These are phyloP conservation scores for Drosophila histrio DNA, from an alignment of 2,888 invertebrate genomes.

Conservation along the genomic window DNA sequence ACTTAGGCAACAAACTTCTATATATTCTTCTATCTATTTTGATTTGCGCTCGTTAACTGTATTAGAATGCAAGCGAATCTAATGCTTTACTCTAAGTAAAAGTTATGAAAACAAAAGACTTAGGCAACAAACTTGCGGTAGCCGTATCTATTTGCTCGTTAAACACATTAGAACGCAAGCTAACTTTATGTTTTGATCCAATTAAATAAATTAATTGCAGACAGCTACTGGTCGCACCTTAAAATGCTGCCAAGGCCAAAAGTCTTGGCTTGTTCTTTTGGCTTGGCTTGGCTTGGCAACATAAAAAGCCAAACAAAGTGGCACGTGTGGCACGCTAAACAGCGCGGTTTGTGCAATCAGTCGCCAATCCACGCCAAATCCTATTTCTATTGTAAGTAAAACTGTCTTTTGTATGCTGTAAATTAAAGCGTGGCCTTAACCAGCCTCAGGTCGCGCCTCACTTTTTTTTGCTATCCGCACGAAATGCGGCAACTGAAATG, in stretches of 20 bases:
- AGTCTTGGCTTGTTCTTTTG: conserved; percentile 31
- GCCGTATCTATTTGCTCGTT: too few species aligned
- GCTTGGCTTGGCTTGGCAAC: conserved; percentile 8
- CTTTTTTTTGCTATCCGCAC: conserved; percentile 68
- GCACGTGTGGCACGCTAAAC: conserved; percentile 62
- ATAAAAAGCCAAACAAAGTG: conserved; percentile 29
- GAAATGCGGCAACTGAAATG: conserved; percentile 52
- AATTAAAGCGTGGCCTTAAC: conserved; percentile 64
- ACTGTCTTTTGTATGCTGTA: conserved; percentile 61
- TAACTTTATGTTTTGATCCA: conserved; percentile 30
- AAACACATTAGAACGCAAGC: too few species aligned
- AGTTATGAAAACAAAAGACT: conserved; percentile 74
- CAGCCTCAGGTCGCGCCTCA: conserved; percentile 57
- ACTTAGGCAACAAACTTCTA: too few species aligned
- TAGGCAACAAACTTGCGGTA: conserved; percentile 59
- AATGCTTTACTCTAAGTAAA: too few species aligned
- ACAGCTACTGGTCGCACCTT: conserved; percentile 63
- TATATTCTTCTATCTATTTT: too few species aligned
- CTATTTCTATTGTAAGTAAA: conserved; percentile 29
- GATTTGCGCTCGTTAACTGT: too few species aligned
- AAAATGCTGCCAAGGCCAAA: conserved; percentile 51
- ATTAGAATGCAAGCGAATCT: too few species aligned
- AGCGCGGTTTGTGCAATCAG: conserved; percentile 22
- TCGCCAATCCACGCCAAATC: neutral
- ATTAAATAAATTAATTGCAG: conserved; percentile 64